Conservation (phyloP, 2,113 vertebrate species). For the Sitta europaea region DNA sequence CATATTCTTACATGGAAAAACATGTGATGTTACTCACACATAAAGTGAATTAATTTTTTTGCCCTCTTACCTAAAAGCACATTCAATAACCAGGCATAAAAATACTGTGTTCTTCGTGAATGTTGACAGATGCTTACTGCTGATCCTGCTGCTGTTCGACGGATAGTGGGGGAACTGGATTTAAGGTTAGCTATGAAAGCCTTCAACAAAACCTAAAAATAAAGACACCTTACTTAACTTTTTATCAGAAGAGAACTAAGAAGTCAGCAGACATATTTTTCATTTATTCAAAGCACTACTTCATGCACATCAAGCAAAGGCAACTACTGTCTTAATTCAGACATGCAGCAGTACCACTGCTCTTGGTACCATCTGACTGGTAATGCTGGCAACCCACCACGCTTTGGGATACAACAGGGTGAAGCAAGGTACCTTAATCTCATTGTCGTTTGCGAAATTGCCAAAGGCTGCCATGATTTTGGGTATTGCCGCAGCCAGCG, state of each 20-base stretch:
- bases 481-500: constrained; percentile 86
- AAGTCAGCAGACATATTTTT: background rate
- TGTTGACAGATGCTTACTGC: constrained; percentile 91
- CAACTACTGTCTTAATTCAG: background rate
- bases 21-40: background rate
- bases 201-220: constrained; percentile 85
- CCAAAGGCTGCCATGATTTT: constrained; percentile 94
- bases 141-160: constrained; percentile 88
- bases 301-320: background rate
- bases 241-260: background rate
- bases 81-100: constrained; percentile 95
- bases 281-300: background rate
- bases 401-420: background rate
- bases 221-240: background rate
- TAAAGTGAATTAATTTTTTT: background rate
- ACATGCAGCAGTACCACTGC: background rate
- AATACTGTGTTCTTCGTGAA: constrained; percentile 88
- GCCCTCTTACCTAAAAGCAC: constrained; percentile 84
- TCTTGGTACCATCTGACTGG: background rate
- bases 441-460: constrained; percentile 93
- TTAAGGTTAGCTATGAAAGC: constrained; percentile 93
- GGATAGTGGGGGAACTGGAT: constrained; percentile 88
- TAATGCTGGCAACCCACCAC: background rate
- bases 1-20: background rate
- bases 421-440: constrained; percentile 87